Percentiles rank a stretch among this genome's conserved stretches.
These are phyloP conservation scores for Pseudorasbora parva DNA, from an alignment of 2,113 vertebrate species.

Conservation along the genomic window DNA sequence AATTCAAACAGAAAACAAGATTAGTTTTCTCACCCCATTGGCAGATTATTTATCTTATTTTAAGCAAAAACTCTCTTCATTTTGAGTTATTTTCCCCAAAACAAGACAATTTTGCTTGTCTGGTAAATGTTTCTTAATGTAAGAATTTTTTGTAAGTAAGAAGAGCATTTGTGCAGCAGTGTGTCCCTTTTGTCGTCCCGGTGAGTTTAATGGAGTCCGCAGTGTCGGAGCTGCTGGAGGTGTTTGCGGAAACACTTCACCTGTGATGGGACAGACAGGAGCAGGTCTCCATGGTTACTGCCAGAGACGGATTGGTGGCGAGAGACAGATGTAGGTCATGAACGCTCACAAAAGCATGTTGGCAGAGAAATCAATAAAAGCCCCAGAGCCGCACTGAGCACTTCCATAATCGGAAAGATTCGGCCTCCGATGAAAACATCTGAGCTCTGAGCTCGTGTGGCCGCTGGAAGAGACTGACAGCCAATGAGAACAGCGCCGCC, in stretches of 20 bases:
- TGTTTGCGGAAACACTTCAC: neutral
- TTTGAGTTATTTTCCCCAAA: no score
- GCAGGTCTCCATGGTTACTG: slow-evolving; percentile 6
- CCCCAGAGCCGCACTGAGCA: neutral
- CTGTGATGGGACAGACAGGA: neutral
- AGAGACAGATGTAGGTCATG: slow-evolving; percentile 16
- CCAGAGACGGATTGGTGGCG: slow-evolving; percentile 3
- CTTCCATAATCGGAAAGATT: slow-evolving; percentile 16
- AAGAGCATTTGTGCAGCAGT: no score
- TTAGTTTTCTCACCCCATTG: no score
- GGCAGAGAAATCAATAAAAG: slow-evolving; percentile 11
- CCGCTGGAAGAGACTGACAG: neutral
- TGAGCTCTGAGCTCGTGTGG: neutral
- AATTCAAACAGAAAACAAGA: no score
- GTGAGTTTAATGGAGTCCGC: no score
- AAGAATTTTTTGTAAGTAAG: no score
- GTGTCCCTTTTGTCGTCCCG: no score
- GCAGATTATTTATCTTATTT: no score
- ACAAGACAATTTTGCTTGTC: no score
- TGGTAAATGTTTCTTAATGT: no score
- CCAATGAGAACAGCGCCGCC: neutral
- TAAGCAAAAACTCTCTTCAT: no score
- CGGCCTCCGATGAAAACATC: neutral
- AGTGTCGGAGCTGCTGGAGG: neutral
- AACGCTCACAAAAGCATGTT: neutral